A percentile compares a stretch with the other conserved stretches of the same genome.
These are phyloP conservation scores for Thymelicus lineola DNA, from an alignment of 2,888 invertebrate species.

Conservation along the genomic window DNA sequence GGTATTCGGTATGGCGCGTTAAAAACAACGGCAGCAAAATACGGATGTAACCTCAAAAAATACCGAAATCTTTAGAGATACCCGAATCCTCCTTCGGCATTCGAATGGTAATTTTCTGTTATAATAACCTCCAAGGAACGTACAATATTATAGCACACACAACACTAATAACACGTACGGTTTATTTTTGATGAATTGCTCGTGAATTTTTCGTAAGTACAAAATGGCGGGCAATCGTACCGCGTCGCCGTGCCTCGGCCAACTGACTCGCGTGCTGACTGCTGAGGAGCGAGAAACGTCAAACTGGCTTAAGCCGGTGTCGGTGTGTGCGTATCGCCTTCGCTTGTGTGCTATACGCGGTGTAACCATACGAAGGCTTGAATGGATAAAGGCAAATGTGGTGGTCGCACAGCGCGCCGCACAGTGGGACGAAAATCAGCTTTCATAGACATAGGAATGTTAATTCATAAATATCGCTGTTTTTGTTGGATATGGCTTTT, in stretches of 20 bases:
- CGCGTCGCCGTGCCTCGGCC: slow-evolving; percentile 81
- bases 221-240: slow-evolving; percentile 72
- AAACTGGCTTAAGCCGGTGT: slow-evolving; percentile 68
- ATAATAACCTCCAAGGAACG: slow-evolving; percentile 55
- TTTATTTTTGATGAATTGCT: slow-evolving; percentile 70
- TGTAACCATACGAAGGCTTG: slow-evolving; percentile 61
- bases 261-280: slow-evolving; percentile 69
- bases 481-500: too few relatives aligned
- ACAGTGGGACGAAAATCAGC: too few relatives aligned
- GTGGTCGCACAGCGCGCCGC: slow-evolving; percentile 42
- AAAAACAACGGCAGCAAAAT: slow-evolving; percentile 54
- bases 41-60: slow-evolving; percentile 60
- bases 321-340: slow-evolving; percentile 42
- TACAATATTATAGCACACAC: slow-evolving; percentile 60
- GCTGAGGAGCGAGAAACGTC: slow-evolving; percentile 67
- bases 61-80: slow-evolving; percentile 58
- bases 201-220: slow-evolving; percentile 63
- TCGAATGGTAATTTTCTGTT: slow-evolving; percentile 30
- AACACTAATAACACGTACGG: slow-evolving; percentile 70
- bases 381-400: slow-evolving; percentile 59
- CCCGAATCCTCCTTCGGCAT: slow-evolving; percentile 58
- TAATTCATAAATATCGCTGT: too few relatives aligned
- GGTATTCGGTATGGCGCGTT: slow-evolving; percentile 53
- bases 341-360: slow-evolving; percentile 54
- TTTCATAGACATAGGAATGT: too few relatives aligned